Base-by-base conservation (phyloP, 2,888 invertebrate species). In the Oxycera nigricornis region DNA sequence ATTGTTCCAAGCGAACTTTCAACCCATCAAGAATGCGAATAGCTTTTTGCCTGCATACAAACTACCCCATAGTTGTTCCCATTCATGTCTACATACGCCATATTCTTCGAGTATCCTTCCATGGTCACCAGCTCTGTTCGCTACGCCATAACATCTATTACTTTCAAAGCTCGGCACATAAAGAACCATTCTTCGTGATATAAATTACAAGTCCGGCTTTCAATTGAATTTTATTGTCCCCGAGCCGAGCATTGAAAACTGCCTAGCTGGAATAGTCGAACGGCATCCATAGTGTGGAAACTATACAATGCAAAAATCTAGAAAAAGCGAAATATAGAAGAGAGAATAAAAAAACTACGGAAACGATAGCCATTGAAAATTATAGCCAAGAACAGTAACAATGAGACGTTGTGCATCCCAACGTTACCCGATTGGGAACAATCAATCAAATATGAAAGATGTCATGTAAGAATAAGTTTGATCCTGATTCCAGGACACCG, bases 121-220 rank as follows among this genome's bases (percentile, higher is more conserved):
- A 41, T 41, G 41, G 65, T 39, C 65, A 41, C 7, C 24, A 17
- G 24, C 35, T 41, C 20, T 17, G 24, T 24, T 55, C 55, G 14
- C 24, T 55, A 39, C 7, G 20, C 65, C 39, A 17, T 65, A 41
- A 39, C 65, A 65, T 39, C 65, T 41, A 65, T 65, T 65, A 65
- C 65, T 22, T 65, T 41, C 65, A 39, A 24, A 65, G 22, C 24
- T 22, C 14, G 20, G n/a, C 24, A 65, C 62, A 65, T 65, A 65
- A 65, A 65, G 65, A 65, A 65, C 65, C 65, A 65, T 65, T 65
- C 39, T 65, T 65, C 65, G 65, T 65, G 65, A 65, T 65, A 65
- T 65, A 65, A 65, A 65, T 65, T 65, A 65, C 65, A 41, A 65
- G 65, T 65, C 65, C 65, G 41, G 65, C 65, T 65, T 65, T 65